Percentiles rank a stretch among this genome's conserved stretches.
These are phyloP conservation scores for Sparus aurata DNA, from an alignment of 2,797 vertebrate genomes.

Conservation along the genomic window DNA sequence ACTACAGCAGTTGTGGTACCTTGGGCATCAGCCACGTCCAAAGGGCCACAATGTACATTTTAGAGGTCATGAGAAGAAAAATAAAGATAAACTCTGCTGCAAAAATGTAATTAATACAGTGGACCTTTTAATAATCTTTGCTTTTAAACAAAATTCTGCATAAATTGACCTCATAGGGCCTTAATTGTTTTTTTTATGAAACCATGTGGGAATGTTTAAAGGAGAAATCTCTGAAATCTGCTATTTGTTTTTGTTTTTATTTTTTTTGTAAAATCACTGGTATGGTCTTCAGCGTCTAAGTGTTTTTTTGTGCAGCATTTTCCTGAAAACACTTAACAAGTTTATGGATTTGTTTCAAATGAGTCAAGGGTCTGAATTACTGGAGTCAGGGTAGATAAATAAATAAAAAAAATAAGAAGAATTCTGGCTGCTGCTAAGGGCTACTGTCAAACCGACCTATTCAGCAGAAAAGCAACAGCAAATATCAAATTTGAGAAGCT, in stretches of 20 bases:
- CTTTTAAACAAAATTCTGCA: neutral
- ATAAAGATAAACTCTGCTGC: neutral
- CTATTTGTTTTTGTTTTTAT: neutral
- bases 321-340: neutral
- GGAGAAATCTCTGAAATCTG: neutral
- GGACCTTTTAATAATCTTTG: neutral
- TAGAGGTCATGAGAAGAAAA: neutral
- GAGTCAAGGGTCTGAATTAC: neutral
- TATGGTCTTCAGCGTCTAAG: no score
- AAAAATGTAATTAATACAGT: neutral
- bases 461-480: neutral
- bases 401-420: neutral
- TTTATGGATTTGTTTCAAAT: neutral
- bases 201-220: neutral
- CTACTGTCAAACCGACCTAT: neutral
- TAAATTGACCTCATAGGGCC: neutral
- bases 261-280: neutral
- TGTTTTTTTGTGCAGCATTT: neutral
- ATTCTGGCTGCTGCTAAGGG: neutral
- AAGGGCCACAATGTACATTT: neutral
- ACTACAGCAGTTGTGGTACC: neutral
- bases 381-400: neutral
- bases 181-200: neutral
- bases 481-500: constrained; percentile 8
- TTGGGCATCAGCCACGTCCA: neutral